Percentiles rank a stretch among this genome's conserved stretches.
Evolutionary conservation across 37 sponge, comb jelly and placozoan species (phyloP).

Genomic region (Axinella damicornis): DNA sequence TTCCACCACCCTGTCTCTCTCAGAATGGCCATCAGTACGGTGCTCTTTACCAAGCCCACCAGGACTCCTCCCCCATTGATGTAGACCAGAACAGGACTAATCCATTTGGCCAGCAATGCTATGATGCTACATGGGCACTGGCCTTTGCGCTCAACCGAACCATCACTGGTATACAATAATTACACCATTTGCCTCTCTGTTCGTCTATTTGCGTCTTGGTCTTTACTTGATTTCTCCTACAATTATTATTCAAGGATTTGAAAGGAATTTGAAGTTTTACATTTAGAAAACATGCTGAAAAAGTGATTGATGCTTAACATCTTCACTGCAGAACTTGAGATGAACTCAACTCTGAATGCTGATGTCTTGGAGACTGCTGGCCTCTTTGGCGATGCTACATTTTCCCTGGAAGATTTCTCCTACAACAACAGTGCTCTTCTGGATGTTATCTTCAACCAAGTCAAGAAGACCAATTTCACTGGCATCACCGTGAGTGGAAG

Average conservation of each 20-base stretch:
- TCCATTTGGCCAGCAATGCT: slow-evolving; percentile 51
- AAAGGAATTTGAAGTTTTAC: too few relatives aligned
- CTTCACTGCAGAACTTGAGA: slow-evolving; percentile 16
- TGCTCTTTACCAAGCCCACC: too few relatives aligned
- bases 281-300: too few relatives aligned
- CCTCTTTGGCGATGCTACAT: background rate
- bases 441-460: background rate
- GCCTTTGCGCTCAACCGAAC: slow-evolving; percentile 49
- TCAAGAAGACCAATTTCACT: too few relatives aligned
- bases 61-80: too few relatives aligned
- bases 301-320: too few relatives aligned
- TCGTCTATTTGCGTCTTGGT: too few relatives aligned
- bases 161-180: slow-evolving; percentile 44
- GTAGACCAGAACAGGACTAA: background rate
- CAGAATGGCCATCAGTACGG: slow-evolving; percentile 44
- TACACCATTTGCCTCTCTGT: too few relatives aligned
- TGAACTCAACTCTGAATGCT: background rate
- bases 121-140: slow-evolving; percentile 64
- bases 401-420: slow-evolving; percentile 11
- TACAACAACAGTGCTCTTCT: slow-evolving; percentile 4
- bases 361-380: background rate
- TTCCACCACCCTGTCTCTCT: too few relatives aligned
- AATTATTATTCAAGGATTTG: too few relatives aligned
- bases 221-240: too few relatives aligned
- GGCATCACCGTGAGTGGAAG: slow-evolving; percentile 30